Base-by-base conservation (phyloP, 1,140 invertebrate species). In the Diprion similis region DNA sequence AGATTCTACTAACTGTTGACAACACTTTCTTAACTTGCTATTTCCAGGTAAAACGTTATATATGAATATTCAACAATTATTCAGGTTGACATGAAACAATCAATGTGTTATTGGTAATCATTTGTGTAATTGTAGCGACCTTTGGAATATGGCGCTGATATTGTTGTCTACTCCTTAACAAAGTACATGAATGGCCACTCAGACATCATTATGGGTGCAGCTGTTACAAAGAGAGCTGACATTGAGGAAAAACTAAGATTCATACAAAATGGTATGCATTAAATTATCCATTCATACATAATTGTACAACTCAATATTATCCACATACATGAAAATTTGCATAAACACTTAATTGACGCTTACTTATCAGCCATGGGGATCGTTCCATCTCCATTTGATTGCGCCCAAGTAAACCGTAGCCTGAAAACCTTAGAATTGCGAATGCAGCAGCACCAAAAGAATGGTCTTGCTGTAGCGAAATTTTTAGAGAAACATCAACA, bases 151-250 rank as follows among this genome's bases (percentile, higher is more conserved):
- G 98, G 98, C 10, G 98, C 96, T 3, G 98, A 99, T 88, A 90
- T 99, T 68, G 93, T 95, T 1, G 87, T 97, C 77, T 98, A 99
- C 88, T 99, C 98, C 0, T 79, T 98, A 45, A 99, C 98, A 0
- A 99, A 99, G 87, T 99, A 99, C 82, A 97, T 99, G 92, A 99
- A 99, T 87, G 98, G 98, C 0, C 98, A 99, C 86, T 95, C 96
- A 1, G 98, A 99, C 89, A 95, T 99, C 66, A 93, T 99, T 1
- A 99, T 99, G 98, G 98, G 98, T 7, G 94, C 95, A 10, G 90
- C 94, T 9, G 90, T 95, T 45, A 91, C 93, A 6, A 97, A 93
- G 76, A 90, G 92, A 80, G 91, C 95, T 71, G 92, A 92, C 67
- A 79, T 98, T 0, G 91, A 92, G 78, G 83, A 94, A 37, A 91